Percentiles rank a stretch among this genome's conserved stretches.
Conservation (phyloP, 1,140 invertebrate species). For the Drosophila subpulchrella region DNA sequence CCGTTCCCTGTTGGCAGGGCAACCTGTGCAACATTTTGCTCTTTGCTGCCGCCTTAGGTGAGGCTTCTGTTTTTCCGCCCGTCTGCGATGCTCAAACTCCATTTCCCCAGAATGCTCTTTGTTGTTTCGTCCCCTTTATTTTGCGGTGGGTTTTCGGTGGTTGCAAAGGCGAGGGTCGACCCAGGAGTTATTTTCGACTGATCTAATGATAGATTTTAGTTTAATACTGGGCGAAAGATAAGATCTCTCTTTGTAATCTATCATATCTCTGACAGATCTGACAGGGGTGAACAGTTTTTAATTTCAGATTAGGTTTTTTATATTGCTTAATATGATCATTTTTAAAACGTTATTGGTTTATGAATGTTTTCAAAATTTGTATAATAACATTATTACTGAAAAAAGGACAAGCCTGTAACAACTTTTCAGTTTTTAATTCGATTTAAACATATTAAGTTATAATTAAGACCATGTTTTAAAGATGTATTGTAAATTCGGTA, state of each 20-base stretch:
- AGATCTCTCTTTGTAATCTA: neutral
- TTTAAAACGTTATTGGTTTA: too few species aligned
- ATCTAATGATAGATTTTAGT: conserved; percentile 49
- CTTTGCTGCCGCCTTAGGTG: conserved; percentile 40
- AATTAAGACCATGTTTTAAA: too few species aligned
- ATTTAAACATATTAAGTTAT: too few species aligned
- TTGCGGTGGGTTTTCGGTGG: conserved; percentile 64
- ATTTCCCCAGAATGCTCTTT: conserved; percentile 65
- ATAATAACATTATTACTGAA: too few species aligned
- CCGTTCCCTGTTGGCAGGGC: conserved; percentile 38
- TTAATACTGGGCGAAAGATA: conserved; percentile 11
- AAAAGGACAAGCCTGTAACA: too few species aligned
- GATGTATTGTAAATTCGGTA: too few species aligned
- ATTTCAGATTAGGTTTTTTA: neutral
- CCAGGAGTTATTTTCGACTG: conserved; percentile 19
- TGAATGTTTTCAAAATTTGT: too few species aligned
- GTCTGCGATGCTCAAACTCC: conserved; percentile 46
- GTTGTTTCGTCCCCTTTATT: conserved; percentile 49
- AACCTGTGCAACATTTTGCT: conserved; percentile 75
- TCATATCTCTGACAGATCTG: conserved; percentile 8
- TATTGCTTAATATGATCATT: neutral
- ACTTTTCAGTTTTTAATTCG: too few species aligned
- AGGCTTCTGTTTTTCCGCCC: conserved; percentile 61
- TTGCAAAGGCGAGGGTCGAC: conserved; percentile 61
- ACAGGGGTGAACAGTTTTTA: neutral